phyloP scores from a whole-genome alignment of 2,797 vertebrate species.

The Catamblyrhynchus diadema region DNA sequence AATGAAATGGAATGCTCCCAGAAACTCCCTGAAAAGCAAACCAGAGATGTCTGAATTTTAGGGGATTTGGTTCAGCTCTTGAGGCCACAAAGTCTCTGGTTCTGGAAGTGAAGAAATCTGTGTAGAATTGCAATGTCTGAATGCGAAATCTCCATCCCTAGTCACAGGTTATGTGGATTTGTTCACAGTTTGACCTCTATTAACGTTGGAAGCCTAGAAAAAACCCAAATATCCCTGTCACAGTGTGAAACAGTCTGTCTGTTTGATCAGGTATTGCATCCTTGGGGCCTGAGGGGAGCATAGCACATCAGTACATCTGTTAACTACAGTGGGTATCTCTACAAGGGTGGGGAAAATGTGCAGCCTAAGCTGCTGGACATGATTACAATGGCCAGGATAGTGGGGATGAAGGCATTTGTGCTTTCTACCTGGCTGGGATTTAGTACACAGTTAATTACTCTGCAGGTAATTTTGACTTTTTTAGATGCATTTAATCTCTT shows the following conservation, averaged over 20 bases:
- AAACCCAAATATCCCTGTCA: neutral
- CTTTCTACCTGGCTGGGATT: neutral
- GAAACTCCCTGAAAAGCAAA: neutral
- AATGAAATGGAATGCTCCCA: neutral
- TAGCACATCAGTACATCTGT: neutral
- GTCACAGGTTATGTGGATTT: neutral
- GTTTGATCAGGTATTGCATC: neutral
- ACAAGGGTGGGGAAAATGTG: neutral
- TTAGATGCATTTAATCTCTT: neutral
- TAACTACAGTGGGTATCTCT: neutral
- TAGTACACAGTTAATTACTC: neutral
- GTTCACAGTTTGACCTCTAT: neutral
- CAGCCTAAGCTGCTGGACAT: neutral
- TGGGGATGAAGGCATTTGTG: neutral
- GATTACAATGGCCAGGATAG: neutral
- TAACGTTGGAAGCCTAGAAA: neutral
- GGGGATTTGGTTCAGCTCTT: neutral
- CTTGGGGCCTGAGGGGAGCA: neutral
- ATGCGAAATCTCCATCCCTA: neutral
- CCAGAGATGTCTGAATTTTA: neutral
- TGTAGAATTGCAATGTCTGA: neutral
- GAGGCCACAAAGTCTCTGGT: neutral
- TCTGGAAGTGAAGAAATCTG: neutral
- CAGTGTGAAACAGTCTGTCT: neutral
- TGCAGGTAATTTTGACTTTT: neutral